These are phyloP conservation scores for Tetragnatha versicolor DNA, from an alignment of 1,140 invertebrate species.

Conservation along the genomic window DNA sequence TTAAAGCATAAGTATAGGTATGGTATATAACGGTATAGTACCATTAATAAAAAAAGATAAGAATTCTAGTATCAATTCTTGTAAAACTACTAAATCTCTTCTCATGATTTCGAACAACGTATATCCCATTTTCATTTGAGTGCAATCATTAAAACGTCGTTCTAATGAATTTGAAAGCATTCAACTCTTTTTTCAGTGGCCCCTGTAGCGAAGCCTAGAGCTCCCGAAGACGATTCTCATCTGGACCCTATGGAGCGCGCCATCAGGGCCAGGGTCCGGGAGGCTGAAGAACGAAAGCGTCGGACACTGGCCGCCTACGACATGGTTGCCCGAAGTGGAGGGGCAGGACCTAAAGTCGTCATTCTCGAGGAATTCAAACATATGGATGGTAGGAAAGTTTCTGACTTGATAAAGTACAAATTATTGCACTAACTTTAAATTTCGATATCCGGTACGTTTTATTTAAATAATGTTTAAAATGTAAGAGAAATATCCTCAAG, in stretches of 20 bases:
- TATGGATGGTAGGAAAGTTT: constrained; percentile 52
- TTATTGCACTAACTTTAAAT: no score
- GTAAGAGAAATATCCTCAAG: no score
- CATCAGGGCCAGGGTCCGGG: constrained; percentile 56
- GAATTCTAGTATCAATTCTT: no score
- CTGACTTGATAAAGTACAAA: background rate
- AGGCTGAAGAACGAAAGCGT: constrained; percentile 58
- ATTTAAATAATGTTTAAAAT: no score
- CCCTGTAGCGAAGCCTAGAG: background rate
- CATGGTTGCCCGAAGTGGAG: constrained; percentile 57
- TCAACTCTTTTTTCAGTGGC: background rate
- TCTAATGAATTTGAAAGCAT: background rate
- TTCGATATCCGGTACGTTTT: no score
- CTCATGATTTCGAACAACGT: no score
- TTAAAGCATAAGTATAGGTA: no score
- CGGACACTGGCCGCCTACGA: constrained; percentile 59
- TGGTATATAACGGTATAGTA: no score
- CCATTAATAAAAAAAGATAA: no score
- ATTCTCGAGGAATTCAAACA: constrained; percentile 55
- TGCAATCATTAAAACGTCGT: no score
- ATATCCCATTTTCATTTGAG: no score
- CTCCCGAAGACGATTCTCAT: constrained; percentile 22
- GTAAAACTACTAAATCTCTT: no score
- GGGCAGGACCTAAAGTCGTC: constrained; percentile 56
- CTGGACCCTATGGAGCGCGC: constrained; percentile 58